A percentile compares a stretch with the other conserved stretches of the same genome.
Conservation (phyloP, 1,140 invertebrate species). For the Teleopsis dalmanni region DNA sequence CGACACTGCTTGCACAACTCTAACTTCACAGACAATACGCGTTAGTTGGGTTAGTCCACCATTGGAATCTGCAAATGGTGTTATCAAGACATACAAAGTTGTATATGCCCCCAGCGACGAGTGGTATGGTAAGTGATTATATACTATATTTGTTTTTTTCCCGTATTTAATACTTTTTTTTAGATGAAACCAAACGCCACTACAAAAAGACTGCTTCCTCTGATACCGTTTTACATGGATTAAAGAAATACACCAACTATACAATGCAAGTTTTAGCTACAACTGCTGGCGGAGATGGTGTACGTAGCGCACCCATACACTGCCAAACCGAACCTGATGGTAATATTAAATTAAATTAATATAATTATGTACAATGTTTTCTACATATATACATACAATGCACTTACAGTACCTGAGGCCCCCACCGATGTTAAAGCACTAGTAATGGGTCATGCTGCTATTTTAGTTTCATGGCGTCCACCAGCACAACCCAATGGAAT, state of each 20-base stretch:
- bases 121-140: conserved; percentile 71
- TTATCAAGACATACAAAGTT: conserved; percentile 94
- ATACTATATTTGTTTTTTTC: not conserved
- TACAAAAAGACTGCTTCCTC: conserved; percentile 85
- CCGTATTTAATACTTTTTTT: not conserved
- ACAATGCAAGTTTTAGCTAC: conserved; percentile 93
- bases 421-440: conserved; percentile 88
- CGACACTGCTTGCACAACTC: conserved; percentile 80
- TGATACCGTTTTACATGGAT: conserved; percentile 83
- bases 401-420: conserved; percentile 73
- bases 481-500: conserved; percentile 88
- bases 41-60: conserved; percentile 90
- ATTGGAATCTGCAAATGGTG: conserved; percentile 80
- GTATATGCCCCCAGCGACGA: conserved; percentile 86
- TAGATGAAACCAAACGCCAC: conserved; percentile 85
- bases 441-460: conserved; percentile 82
- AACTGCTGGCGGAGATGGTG: conserved; percentile 92
- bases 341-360: conserved; percentile 43
- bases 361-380: not conserved
- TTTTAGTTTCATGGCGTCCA: conserved; percentile 88
- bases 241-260: conserved; percentile 95
- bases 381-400: not conserved
- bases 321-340: conserved; percentile 94
- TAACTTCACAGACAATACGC: conserved; percentile 87
- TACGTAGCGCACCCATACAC: conserved; percentile 80